These are phyloP conservation scores for Ostrea denselamellosa DNA, from an alignment of 1,140 invertebrate species.

Conservation along the genomic window DNA sequence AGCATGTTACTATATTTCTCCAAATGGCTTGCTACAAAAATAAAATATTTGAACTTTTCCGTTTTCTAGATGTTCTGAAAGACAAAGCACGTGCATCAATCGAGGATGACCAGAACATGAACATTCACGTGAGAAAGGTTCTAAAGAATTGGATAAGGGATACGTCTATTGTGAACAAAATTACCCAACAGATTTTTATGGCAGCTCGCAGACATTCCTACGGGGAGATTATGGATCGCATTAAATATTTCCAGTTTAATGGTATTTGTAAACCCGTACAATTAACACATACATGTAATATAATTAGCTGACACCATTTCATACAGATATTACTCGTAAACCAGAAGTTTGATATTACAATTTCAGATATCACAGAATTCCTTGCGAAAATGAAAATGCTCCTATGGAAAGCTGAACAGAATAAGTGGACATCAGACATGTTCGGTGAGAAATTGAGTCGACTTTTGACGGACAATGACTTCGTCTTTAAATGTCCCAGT, in stretches of 20 bases:
- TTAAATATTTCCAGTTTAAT: constrained; percentile 19
- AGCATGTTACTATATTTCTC: no score
- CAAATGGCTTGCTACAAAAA: no score
- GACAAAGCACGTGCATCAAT: background rate
- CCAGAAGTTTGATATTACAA: background rate
- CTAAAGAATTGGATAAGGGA: background rate
- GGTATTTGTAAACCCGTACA: background rate
- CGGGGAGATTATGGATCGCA: background rate
- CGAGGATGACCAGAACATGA: background rate
- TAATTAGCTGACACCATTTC: no score
- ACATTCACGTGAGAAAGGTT: background rate
- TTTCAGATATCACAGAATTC: no score
- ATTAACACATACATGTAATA: background rate
- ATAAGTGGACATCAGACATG: no score
- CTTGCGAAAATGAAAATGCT: no score
- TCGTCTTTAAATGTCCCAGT: no score
- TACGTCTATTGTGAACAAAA: background rate
- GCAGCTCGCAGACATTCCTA: background rate
- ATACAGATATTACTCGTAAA: no score
- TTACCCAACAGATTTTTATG: background rate
- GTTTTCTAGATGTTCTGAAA: background rate
- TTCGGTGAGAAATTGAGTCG: no score
- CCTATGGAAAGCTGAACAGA: no score
- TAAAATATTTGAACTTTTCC: background rate
- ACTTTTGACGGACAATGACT: no score